These are phyloP conservation scores for Notodonta dromedarius DNA, from an alignment of 2,888 invertebrate genomes.

Conservation along the genomic window DNA sequence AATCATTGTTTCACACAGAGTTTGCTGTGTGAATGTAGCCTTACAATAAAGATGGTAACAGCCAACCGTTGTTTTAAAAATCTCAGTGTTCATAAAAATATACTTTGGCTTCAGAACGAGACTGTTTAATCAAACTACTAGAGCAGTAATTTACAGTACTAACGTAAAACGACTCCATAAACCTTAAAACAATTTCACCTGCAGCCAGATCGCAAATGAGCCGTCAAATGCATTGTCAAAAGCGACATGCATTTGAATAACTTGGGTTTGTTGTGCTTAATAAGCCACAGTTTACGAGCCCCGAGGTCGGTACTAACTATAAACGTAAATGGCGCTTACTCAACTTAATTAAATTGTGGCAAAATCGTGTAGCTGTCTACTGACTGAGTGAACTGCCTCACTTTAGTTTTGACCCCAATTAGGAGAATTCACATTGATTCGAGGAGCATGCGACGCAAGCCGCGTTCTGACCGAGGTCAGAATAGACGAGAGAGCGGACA, in stretches of 20 bases:
- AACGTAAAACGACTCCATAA: neutral
- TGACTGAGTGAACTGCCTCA: no score
- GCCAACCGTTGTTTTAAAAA: no score
- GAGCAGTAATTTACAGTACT: neutral
- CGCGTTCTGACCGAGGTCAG: no score
- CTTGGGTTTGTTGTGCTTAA: neutral
- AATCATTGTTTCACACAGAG: no score
- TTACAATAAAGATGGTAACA: no score
- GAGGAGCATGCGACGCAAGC: no score
- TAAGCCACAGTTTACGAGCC: constrained; percentile 4
- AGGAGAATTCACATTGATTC: no score
- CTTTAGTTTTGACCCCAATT: no score
- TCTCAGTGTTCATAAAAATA: no score
- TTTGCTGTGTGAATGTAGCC: no score
- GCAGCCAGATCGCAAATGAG: neutral
- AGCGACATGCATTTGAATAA: constrained; percentile 1
- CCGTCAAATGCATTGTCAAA: constrained; percentile 5
- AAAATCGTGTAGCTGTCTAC: neutral
- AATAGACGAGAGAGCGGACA: no score
- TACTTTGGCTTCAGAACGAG: no score
- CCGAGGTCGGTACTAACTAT: constrained; percentile 3
- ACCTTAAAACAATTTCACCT: neutral
- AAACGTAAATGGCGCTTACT: neutral
- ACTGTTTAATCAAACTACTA: neutral
- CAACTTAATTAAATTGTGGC: constrained; percentile 2